Evolutionary conservation across 1,140 invertebrate species (phyloP).

Genomic region (Temnothorax nylanderi): DNA sequence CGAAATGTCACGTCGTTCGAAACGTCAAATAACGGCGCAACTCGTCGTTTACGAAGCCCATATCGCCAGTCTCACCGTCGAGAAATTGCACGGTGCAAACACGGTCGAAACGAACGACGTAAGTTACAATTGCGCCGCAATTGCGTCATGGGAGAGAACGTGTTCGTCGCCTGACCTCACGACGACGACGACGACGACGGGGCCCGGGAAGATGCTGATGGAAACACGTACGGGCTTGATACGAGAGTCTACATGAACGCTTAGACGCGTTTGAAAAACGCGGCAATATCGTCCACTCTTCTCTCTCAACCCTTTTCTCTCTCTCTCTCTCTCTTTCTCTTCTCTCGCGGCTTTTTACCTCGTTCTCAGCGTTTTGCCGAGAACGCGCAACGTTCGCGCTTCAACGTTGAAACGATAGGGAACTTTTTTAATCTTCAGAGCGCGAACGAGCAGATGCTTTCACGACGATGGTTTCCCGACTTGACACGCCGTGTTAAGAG

Average conservation of each 20-base stretch:
- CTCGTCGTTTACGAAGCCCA: constrained; percentile 26
- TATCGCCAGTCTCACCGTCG: constrained; percentile 3
- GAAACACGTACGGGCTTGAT: constrained; percentile 7
- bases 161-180: background rate
- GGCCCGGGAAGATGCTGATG: constrained; percentile 2
- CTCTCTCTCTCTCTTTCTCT: background rate
- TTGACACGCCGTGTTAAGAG: constrained; percentile 67
- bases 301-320: background rate
- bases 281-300: constrained; percentile 17
- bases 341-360: constrained; percentile 14
- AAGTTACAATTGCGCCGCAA: constrained; percentile 44
- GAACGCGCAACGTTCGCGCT: constrained; percentile 31
- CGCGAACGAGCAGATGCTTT: constrained; percentile 66
- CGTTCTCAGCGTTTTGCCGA: constrained; percentile 11
- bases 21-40: constrained; percentile 35
- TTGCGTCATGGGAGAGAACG: background rate
- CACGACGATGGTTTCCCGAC: constrained; percentile 65
- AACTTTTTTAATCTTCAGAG: constrained; percentile 64
- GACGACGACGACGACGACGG: background rate
- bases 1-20: constrained; percentile 39
- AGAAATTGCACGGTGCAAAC: background rate
- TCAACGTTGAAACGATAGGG: constrained; percentile 50
- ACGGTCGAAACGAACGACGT: background rate
- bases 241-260: constrained; percentile 4
- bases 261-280: constrained; percentile 41